Base-by-base conservation (phyloP, 2,113 vertebrate species). In the Campylomormyrus tamandua region DNA sequence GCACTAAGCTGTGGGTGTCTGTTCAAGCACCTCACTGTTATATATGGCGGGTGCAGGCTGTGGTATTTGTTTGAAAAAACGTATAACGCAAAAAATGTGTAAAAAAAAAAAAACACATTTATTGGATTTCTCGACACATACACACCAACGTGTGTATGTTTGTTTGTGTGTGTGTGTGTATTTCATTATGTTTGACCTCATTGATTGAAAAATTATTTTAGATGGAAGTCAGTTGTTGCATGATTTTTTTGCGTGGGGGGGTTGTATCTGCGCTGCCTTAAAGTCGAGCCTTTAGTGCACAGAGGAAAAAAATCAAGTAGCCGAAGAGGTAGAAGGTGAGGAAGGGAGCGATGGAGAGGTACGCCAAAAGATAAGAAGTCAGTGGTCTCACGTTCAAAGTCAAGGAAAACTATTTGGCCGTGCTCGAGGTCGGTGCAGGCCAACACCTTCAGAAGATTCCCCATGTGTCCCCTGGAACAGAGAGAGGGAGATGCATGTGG, bases 341-440 rank as follows among this genome's bases (percentile, higher is more conserved):
- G 91, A 91, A 87, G 88, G 94, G 90, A 93, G 94, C 92, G 91
- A 56, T 86, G 93, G 2, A 89, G 94, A 94, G 92, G 91, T 92
- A 83, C 91, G 91, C 52, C 89, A 10, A 95, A 92, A 95, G 95
- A 95, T 93, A 95, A 96, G 93, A 96, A 97, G 95, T 94, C 92
- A 93, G 96, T 96, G 96, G 96, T 97, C 97, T 98, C 97, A 98
- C 97, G 96, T 98, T 98, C 97, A 98, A 98, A 98, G 97, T 98
- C 97, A 98, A 98, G 97, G 97, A 97, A 97, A 98, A 98, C 96
- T 96, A 97, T 98, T 96, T 96, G 97, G 96, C 97, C 97, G 97
- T 97, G 97, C 96, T 98, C 97, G 97, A 97, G 97, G 92, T 98
- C 97, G 96, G 96, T 95, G 96, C 97, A 97, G 97, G 97, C 96